These are phyloP conservation scores for Mastomys natalensis DNA, from an alignment of 2,113 vertebrate species.

Conservation along the genomic window DNA sequence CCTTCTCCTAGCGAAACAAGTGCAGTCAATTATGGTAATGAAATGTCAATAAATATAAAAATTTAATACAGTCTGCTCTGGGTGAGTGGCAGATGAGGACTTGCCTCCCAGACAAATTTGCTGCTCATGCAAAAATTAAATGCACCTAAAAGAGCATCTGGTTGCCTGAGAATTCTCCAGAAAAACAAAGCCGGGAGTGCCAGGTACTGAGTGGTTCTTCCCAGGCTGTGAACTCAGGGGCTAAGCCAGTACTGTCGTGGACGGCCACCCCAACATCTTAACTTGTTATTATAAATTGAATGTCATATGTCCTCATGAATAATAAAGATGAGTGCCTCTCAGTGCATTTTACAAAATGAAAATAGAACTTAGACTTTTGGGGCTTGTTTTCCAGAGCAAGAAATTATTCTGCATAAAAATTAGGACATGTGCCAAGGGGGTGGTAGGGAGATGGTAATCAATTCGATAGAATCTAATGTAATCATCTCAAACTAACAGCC, in stretches of 20 bases:
- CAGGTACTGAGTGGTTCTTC: conserved; percentile 82
- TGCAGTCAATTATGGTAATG: conserved; percentile 99
- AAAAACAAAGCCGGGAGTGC: conserved; percentile 81
- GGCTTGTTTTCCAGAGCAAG: neutral
- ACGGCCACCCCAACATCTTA: conserved; percentile 80
- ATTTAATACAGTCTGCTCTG: conserved; percentile 97
- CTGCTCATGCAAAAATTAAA: conserved; percentile 96
- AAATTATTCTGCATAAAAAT: neutral
- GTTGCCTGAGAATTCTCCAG: conserved; percentile 84
- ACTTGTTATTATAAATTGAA: conserved; percentile 78
- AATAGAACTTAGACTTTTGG: neutral
- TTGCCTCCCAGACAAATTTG: conserved; percentile 98
- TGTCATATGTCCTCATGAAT: conserved; percentile 30
- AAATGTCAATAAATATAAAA: conserved; percentile 99
- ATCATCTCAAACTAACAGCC: neutral
- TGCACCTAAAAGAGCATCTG: conserved; percentile 91
- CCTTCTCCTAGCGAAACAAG: conserved; percentile 92
- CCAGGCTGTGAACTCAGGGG: conserved; percentile 72
- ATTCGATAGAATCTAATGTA: neutral
- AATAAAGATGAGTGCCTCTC: neutral
- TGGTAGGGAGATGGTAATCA: neutral
- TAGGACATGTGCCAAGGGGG: neutral
- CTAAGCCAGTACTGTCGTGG: conserved; percentile 69
- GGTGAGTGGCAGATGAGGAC: conserved; percentile 97
- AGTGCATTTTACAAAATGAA: neutral